These are phyloP conservation scores for Protodeltote pygarga DNA, from an alignment of 2,888 invertebrate species.

Conservation along the genomic window DNA sequence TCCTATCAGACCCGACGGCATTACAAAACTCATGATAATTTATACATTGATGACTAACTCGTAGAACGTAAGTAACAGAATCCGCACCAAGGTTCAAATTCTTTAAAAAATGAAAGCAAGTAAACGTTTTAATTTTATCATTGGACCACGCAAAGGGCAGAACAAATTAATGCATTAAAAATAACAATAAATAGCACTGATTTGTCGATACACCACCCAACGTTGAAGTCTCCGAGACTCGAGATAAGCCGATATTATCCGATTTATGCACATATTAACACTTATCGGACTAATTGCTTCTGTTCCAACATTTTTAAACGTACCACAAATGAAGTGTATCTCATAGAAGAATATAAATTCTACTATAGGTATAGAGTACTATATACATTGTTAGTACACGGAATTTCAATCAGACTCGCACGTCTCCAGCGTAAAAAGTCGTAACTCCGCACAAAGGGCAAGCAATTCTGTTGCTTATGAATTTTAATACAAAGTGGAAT, in stretches of 20 bases:
- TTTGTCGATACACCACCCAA: constrained; percentile 33
- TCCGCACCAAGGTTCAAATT: too few species aligned
- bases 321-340: constrained; percentile 73
- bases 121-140: constrained; percentile 39
- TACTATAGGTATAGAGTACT: constrained; percentile 74
- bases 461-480: constrained; percentile 32
- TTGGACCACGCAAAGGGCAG: constrained; percentile 27
- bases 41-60: too few species aligned
- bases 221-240: constrained; percentile 17
- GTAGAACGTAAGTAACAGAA: too few species aligned
- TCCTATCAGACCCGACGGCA: too few species aligned
- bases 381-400: constrained; percentile 83
- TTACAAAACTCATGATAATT: too few species aligned
- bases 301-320: constrained; percentile 73
- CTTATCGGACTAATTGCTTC: constrained; percentile 81
- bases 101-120: too few species aligned
- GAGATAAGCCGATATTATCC: constrained; percentile 59
- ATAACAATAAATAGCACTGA: constrained; percentile 42
- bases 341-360: constrained; percentile 75
- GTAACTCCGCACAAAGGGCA: constrained; percentile 23
- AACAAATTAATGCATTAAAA: constrained; percentile 39
- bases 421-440: constrained; percentile 21
- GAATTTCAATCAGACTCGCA: constrained; percentile 83
- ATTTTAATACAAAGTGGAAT: constrained; percentile 26
- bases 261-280: constrained; percentile 72